Evolutionary conservation across 1,140 invertebrate genomes (phyloP).

Genomic region (Drosophila malerkotliana): DNA sequence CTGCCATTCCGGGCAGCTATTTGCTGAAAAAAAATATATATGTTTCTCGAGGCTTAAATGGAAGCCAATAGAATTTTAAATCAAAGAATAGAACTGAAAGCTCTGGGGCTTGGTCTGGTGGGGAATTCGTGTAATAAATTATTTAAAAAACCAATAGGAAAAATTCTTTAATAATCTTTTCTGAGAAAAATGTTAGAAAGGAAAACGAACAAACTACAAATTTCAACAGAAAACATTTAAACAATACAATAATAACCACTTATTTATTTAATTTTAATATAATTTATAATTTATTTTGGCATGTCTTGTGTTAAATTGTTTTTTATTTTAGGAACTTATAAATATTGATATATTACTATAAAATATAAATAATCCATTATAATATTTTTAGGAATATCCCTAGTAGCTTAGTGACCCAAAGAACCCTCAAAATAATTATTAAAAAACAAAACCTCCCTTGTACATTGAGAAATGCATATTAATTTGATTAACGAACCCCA

Average conservation of each 20-base stretch:
- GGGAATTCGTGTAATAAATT: conserved; percentile 25
- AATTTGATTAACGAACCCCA: conserved; percentile 40
- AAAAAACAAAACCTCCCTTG: neutral
- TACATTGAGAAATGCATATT: conserved; percentile 13
- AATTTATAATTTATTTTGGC: neutral
- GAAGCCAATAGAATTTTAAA: neutral
- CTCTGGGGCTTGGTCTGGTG: neutral
- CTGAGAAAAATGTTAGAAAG: neutral
- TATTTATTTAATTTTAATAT: neutral
- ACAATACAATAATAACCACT: neutral
- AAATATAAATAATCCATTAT: neutral
- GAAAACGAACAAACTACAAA: neutral
- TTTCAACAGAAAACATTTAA: neutral
- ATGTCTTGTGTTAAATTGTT: neutral
- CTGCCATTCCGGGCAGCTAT: conserved; percentile 19
- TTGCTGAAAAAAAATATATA: conserved; percentile 1
- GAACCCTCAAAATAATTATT: neutral
- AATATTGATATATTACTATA: neutral
- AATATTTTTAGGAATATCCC: neutral
- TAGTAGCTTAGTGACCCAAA: conserved; percentile 19
- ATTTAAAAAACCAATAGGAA: conserved; percentile 24
- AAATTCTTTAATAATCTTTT: neutral
- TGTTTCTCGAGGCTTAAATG: neutral
- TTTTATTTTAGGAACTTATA: neutral
- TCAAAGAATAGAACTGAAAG: neutral